phyloP scores from a whole-genome alignment of 2,797 vertebrate genomes.

The Heteromormyrus szaboi region DNA sequence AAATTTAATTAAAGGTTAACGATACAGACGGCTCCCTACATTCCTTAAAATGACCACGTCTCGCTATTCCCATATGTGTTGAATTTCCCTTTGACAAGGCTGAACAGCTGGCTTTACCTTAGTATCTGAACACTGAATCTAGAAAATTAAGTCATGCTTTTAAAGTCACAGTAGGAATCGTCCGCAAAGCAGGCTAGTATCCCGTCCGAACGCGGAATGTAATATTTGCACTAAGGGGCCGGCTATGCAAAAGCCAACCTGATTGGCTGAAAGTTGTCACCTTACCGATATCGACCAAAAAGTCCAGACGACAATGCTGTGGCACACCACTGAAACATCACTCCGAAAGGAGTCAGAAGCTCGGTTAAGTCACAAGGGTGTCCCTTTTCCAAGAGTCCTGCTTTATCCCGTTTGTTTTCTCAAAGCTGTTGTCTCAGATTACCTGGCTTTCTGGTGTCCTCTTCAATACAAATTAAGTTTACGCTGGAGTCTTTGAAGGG shows the following conservation, averaged over 20 bases:
- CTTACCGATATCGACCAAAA: not conserved
- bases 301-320: not conserved
- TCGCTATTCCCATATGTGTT: not conserved
- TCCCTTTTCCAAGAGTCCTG: conserved; percentile 48
- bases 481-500: not conserved
- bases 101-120: not conserved
- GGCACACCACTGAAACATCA: not conserved
- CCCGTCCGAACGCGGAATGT: not conserved
- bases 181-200: not conserved
- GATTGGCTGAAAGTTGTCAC: conserved; percentile 7
- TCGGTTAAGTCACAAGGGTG: conserved; percentile 35
- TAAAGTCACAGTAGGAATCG: not conserved
- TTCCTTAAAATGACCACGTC: not conserved
- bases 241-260: not conserved
- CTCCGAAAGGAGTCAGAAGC: conserved; percentile 26
- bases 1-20: not conserved
- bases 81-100: not conserved
- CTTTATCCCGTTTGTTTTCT: conserved; percentile 36
- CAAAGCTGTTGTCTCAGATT: not conserved
- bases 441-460: not conserved
- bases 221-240: not conserved
- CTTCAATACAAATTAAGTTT: not conserved
- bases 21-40: not conserved
- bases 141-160: not conserved
- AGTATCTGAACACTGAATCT: not conserved